Evolutionary conservation across 1,140 invertebrate genomes (phyloP).

Genomic region (Nixonia krombeini): DNA sequence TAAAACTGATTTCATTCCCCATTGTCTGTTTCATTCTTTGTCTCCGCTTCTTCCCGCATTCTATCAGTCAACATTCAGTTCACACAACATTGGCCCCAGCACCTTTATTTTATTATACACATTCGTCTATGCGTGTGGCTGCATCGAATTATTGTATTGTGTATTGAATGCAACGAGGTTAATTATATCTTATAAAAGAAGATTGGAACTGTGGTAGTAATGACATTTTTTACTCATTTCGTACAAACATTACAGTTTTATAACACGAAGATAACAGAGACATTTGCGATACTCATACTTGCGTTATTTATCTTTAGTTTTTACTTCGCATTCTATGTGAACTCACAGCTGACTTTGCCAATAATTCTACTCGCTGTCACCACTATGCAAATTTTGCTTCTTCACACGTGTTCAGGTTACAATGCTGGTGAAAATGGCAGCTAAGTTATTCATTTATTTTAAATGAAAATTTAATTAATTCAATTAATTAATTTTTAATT

Average conservation of each 20-base stretch:
- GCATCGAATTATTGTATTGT: constrained; percentile 17
- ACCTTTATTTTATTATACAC: constrained; percentile 53
- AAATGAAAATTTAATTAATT: too few relatives aligned
- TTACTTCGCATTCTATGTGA: neutral
- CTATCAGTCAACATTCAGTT: constrained; percentile 46
- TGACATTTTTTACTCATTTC: too few relatives aligned
- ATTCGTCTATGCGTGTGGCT: constrained; percentile 19
- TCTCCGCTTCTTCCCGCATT: constrained; percentile 25
- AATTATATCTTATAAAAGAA: too few relatives aligned
- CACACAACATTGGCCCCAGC: constrained; percentile 60
- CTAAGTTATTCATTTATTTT: neutral
- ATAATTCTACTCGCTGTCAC: neutral
- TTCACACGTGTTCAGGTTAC: neutral
- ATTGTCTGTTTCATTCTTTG: constrained; percentile 2
- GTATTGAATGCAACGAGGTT: too few relatives aligned
- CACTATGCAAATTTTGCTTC: neutral
- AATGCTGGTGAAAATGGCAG: too few relatives aligned
- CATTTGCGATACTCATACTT: too few relatives aligned
- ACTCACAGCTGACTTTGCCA: neutral
- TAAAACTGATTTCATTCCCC: neutral
- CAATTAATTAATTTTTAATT: too few relatives aligned
- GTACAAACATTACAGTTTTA: too few relatives aligned
- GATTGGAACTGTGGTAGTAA: too few relatives aligned
- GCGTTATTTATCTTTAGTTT: too few relatives aligned
- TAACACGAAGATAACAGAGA: too few relatives aligned